These are phyloP conservation scores for Rhegmatorhina hoffmannsi DNA, from an alignment of 2,113 vertebrate species.

Conservation along the genomic window DNA sequence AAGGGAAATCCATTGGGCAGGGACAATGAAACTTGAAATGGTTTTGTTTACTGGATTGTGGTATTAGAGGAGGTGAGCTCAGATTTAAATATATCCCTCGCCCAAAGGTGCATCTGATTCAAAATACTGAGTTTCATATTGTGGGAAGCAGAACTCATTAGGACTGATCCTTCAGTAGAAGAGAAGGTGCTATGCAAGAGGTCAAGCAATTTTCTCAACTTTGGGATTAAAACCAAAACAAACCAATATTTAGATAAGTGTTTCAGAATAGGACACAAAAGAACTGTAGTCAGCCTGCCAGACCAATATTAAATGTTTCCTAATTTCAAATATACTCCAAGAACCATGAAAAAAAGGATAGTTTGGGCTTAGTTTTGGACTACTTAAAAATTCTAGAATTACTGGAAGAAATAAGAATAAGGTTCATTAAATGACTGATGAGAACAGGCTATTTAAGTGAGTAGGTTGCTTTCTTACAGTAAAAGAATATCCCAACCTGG, in stretches of 20 bases:
- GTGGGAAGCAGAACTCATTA: not conserved
- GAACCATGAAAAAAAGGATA: not conserved
- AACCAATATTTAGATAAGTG: not conserved
- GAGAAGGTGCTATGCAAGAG: not conserved
- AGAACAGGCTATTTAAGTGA: not conserved
- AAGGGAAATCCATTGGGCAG: not conserved
- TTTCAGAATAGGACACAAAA: not conserved
- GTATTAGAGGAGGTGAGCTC: not conserved
- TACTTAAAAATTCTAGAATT: not conserved
- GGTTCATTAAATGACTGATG: not conserved
- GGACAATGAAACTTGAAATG: not conserved
- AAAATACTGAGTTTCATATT: not conserved
- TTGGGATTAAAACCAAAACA: not conserved
- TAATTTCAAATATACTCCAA: not conserved
- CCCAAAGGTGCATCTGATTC: not conserved
- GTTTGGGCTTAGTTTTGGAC: not conserved
- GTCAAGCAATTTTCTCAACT: not conserved
- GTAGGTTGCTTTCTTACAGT: slow-evolving; percentile 11
- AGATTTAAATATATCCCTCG: not conserved
- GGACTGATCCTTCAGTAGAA: not conserved
- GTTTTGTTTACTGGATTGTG: slow-evolving; percentile 16
- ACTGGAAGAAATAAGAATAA: not conserved
- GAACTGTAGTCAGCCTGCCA: not conserved
- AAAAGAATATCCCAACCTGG: slow-evolving; percentile 38
- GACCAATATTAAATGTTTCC: not conserved